These are phyloP conservation scores for Enteromius anoplus DNA, from an alignment of 2,797 vertebrate species.

Conservation along the genomic window DNA sequence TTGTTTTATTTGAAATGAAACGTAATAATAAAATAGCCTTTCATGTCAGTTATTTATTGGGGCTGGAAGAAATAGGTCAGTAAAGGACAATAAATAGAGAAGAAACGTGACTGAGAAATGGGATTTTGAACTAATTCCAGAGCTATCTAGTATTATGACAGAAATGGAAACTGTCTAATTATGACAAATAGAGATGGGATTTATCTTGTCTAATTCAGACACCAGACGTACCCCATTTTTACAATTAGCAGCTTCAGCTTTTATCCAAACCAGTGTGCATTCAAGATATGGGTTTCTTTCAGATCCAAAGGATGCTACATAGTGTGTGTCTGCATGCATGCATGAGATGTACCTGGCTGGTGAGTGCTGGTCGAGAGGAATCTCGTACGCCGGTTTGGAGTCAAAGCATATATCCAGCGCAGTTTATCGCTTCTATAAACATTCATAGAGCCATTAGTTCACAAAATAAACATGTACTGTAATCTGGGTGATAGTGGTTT, in stretches of 20 bases:
- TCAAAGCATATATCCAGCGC: constrained; percentile 92
- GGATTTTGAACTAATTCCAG: not conserved
- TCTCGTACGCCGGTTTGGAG: constrained; percentile 90
- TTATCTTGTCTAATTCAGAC: not conserved
- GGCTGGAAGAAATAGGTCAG: not conserved
- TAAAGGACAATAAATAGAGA: not conserved
- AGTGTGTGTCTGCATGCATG: not conserved
- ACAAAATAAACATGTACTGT: not conserved
- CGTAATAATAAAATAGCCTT: not conserved
- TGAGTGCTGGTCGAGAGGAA: constrained; percentile 90
- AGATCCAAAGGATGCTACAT: fast-evolving
- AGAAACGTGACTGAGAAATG: not conserved
- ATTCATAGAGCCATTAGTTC: constrained; percentile 1
- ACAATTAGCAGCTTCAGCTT: not conserved
- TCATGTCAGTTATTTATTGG: not conserved
- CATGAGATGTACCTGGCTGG: constrained; percentile 78
- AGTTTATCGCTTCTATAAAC: constrained; percentile 90
- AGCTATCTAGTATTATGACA: not conserved
- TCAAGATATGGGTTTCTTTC: not conserved
- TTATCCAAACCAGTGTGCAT: not conserved
- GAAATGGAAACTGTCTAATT: not conserved
- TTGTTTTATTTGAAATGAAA: not conserved
- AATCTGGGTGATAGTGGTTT: not conserved
- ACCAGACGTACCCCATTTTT: not conserved
- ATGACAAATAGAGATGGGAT: not conserved